Base-by-base conservation (phyloP, 2,797 vertebrate species). In the Myotis myotis region DNA sequence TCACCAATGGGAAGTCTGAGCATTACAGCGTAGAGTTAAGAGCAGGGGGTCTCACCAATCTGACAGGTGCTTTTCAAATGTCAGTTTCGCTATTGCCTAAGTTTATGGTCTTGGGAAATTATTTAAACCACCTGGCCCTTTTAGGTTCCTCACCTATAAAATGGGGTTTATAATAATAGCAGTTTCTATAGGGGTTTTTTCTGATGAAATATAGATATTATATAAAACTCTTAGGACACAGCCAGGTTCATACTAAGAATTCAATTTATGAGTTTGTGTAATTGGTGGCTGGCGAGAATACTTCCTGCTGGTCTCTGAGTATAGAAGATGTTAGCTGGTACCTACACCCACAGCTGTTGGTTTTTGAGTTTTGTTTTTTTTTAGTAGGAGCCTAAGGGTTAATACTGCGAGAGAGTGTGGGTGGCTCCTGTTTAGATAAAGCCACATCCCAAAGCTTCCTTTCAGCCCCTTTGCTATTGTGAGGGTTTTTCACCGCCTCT, bases 381-480 rank as follows among this genome's bases (percentile, higher is more conserved):
- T 76, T 93, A 8, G 28, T 12, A 66, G 84, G 62, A 78, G 64
- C 93, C 78, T 87, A 79, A 91, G 94, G 97, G 95, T 96, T 97
- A 97, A 71, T 89, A 38, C 57, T 33, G 55, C 30, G 6, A 53
- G 94, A 91, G 79, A 76, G 66, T 95, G 96, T 97, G 96, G 97
- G 97, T 81, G 94, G 92, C 64, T 97, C 74, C 78, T 96, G 92
- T 97, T 97, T 97, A 96, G 94, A 96, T 96, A 96, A 97, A 97
- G 96, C 96, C 93, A 0, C 88, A 92, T 78, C 97, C 92, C 92
- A 96, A 97, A 97, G 92, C 96, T 97, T 97, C 96, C 96, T 98
- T 98, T 97, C 95, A 97, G 95, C 74, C 91, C 44, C 36, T 8
- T 97, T 96, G 98, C 96, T 97, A 97, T 97, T 98, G 97, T 98